Evolutionary conservation across 2,888 invertebrate genomes (phyloP).

Genomic region (Ganaspis brasiliensis): DNA sequence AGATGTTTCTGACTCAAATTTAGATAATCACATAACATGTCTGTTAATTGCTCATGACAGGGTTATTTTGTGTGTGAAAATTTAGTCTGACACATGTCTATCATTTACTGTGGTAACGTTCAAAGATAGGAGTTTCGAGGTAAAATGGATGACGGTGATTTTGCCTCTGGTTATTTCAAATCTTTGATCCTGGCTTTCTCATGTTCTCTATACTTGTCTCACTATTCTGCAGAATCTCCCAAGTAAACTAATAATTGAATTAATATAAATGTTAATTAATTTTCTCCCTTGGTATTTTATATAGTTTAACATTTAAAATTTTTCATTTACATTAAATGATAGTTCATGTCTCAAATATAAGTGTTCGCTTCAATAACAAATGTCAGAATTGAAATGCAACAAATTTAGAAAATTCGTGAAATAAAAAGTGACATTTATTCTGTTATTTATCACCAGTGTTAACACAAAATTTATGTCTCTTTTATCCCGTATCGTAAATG

Average conservation of each 20-base stretch:
- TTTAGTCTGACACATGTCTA: not conserved
- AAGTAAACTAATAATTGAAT: not conserved
- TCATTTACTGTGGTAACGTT: not conserved
- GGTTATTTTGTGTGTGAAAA: not conserved
- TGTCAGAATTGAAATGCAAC: no score
- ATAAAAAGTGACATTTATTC: no score
- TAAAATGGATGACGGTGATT: constrained; percentile 11
- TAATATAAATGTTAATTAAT: no score
- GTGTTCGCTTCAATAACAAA: no score
- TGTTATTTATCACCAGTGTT: no score
- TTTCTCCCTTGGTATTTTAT: no score
- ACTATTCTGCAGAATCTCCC: not conserved
- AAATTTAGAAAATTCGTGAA: no score
- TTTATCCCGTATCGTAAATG: no score
- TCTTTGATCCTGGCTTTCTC: not conserved
- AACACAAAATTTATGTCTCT: no score
- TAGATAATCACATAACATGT: not conserved
- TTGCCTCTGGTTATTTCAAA: not conserved
- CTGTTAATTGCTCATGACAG: not conserved
- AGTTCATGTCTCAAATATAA: no score
- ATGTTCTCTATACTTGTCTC: not conserved
- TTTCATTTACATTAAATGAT: no score
- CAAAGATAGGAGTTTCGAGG: constrained; percentile 1
- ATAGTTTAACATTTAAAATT: no score
- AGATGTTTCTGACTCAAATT: not conserved